A percentile compares a stretch with the other conserved stretches of the same genome.
These are phyloP conservation scores for Sciaenops ocellatus DNA, from an alignment of 2,797 vertebrate species.

Conservation along the genomic window DNA sequence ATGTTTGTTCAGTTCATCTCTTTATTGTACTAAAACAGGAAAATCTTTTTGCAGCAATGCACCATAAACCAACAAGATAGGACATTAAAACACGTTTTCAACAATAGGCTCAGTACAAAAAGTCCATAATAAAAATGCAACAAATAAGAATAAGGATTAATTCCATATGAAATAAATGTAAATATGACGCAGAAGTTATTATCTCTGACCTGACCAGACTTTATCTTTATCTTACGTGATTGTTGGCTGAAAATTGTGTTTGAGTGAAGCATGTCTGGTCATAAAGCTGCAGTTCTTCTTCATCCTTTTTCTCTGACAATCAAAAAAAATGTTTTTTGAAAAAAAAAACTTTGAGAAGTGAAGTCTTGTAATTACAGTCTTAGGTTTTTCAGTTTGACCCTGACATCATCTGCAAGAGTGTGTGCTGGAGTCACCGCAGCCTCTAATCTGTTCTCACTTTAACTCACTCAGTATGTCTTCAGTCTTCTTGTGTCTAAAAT, in stretches of 20 bases:
- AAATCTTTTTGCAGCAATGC: not conserved
- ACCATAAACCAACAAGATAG: not conserved
- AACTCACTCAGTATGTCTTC: not conserved
- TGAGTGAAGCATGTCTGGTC: not conserved
- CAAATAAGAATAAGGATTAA: no score
- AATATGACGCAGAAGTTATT: no score
- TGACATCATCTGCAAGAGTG: not conserved
- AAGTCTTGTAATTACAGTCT: not conserved
- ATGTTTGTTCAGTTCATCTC: not conserved
- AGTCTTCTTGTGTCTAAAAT: not conserved
- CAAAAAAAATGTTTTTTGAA: no score
- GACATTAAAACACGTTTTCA: not conserved
- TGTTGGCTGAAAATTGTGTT: not conserved
- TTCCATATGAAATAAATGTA: no score
- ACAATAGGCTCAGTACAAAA: not conserved
- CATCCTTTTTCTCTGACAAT: not conserved
- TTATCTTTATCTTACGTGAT: not conserved
- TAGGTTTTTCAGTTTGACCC: not conserved
- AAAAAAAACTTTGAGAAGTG: not conserved
- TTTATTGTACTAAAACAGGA: not conserved
- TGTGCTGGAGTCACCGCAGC: not conserved
- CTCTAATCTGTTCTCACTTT: conserved; percentile 9
- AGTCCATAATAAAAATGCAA: not conserved
- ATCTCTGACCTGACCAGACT: not conserved
- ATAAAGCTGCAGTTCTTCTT: not conserved